Conservation (phyloP, 1,140 invertebrate species). For the Halictus rubicundus region DNA sequence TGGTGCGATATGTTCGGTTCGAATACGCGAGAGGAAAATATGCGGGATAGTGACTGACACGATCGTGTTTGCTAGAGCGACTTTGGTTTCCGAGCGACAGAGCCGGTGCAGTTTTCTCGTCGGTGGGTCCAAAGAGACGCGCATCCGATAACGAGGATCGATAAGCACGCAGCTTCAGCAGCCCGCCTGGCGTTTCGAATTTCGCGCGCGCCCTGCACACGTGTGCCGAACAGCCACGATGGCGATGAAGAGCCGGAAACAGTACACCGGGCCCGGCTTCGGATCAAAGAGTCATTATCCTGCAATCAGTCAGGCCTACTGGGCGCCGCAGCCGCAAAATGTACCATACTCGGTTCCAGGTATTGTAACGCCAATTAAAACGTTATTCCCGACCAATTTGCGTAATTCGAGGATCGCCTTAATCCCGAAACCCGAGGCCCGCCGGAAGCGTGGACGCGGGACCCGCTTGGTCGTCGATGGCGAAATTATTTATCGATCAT, state of each 20-base stretch:
- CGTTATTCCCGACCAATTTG: too few species aligned
- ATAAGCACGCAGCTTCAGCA: not conserved
- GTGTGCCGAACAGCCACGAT: conserved; percentile 56
- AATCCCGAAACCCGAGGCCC: not conserved
- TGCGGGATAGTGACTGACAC: too few species aligned
- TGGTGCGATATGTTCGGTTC: not conserved
- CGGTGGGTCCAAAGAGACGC: not conserved
- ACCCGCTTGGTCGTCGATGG: not conserved
- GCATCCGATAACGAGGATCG: not conserved
- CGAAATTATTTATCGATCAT: too few species aligned
- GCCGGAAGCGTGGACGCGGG: not conserved
- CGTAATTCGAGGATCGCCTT: not conserved
- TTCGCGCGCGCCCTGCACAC: conserved; percentile 28
- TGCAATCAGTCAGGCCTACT: conserved; percentile 89
- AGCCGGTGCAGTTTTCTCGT: conserved; percentile 4
- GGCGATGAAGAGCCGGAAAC: conserved; percentile 79
- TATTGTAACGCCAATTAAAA: conserved; percentile 69
- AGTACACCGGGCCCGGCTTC: conserved; percentile 58
- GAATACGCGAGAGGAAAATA: too few species aligned
- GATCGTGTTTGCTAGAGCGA: too few species aligned
- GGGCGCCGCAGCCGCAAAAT: conserved; percentile 87
- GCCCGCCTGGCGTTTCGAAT: not conserved
- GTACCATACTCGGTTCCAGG: conserved; percentile 90
- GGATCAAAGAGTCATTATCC: conserved; percentile 82
- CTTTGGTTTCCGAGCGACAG: too few species aligned